A percentile compares a stretch with the other conserved stretches of the same genome.
These are phyloP conservation scores for Ennomos erosarius DNA, from an alignment of 2,888 invertebrate genomes.

Conservation along the genomic window DNA sequence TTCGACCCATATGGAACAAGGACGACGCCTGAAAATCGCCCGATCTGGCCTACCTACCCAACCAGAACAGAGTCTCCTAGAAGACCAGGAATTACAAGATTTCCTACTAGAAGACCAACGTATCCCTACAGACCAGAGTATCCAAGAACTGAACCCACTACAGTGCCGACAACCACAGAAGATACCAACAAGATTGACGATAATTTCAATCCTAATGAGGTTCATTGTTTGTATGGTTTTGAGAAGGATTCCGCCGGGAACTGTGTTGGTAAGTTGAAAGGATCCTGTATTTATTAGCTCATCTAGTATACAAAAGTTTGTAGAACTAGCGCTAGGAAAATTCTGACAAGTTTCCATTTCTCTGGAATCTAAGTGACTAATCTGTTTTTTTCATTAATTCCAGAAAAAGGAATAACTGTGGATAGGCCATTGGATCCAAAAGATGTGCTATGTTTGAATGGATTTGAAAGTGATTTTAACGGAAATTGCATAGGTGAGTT, in stretches of 20 bases:
- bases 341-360: too few relatives aligned
- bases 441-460: conserved; percentile 40
- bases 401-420: conserved; percentile 10
- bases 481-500: conserved; percentile 36
- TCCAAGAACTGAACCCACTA: conserved; percentile 21
- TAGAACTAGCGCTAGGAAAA: too few relatives aligned
- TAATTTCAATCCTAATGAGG: conserved; percentile 56
- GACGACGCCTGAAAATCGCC: conserved; percentile 36
- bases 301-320: too few relatives aligned
- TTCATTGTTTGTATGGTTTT: conserved; percentile 82
- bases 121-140: conserved; percentile 4
- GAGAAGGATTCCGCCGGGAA: conserved; percentile 81
- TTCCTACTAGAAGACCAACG: conserved; percentile 31
- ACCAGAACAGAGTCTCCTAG: conserved; percentile 35
- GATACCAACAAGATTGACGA: conserved; percentile 8
- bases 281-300: too few relatives aligned
- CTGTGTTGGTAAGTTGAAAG: conserved; percentile 81
- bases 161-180: conserved; percentile 21
- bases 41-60: conserved; percentile 28
- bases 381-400: not conserved
- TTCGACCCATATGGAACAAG: conserved; percentile 29
- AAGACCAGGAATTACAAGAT: conserved; percentile 39
- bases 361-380: not conserved
- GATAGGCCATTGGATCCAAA: conserved; percentile 52
- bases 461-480: conserved; percentile 17